phyloP scores from a whole-genome alignment of 2,888 invertebrate genomes.

The Drosophila stalkeri region DNA sequence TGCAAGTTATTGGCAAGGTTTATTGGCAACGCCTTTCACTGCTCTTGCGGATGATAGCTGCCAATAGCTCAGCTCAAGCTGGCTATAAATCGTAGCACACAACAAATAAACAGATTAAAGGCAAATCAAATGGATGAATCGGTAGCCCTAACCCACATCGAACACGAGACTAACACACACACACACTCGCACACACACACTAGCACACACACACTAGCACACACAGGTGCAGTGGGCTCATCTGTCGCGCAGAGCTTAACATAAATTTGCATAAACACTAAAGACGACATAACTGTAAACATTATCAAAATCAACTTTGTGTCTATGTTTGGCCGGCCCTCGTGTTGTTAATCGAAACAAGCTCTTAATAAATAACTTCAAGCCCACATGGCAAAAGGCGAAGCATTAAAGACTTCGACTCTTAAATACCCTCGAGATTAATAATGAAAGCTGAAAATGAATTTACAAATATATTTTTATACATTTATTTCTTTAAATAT shows the following conservation, averaged over 20 bases:
- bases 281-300: conserved; percentile 73
- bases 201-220: conserved; percentile 19
- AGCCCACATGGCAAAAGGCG: conserved; percentile 2
- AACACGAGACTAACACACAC: conserved; percentile 12
- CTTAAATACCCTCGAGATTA: conserved; percentile 14
- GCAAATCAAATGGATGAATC: conserved; percentile 64
- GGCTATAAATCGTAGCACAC: conserved; percentile 2
- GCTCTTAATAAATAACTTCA: conserved; percentile 66
- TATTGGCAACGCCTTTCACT: conserved; percentile 73
- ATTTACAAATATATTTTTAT: too few relatives aligned
- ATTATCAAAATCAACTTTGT: conserved; percentile 61
- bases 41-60: conserved; percentile 30
- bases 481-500: too few relatives aligned
- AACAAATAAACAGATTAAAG: conserved; percentile 61
- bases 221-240: conserved; percentile 14
- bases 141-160: conserved; percentile 60
- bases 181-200: conserved; percentile 11
- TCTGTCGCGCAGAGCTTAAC: conserved; percentile 58
- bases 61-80: not conserved
- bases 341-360: conserved; percentile 51
- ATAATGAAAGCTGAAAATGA: not conserved
- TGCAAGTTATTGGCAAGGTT: conserved; percentile 71
- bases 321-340: conserved; percentile 27
- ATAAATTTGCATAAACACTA: conserved; percentile 74
- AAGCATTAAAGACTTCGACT: not conserved